Evolutionary conservation across 2,113 vertebrate species (phyloP), one percentile per base, ranked within the genome.

Genomic region (Pseudonaja textilis): DNA sequence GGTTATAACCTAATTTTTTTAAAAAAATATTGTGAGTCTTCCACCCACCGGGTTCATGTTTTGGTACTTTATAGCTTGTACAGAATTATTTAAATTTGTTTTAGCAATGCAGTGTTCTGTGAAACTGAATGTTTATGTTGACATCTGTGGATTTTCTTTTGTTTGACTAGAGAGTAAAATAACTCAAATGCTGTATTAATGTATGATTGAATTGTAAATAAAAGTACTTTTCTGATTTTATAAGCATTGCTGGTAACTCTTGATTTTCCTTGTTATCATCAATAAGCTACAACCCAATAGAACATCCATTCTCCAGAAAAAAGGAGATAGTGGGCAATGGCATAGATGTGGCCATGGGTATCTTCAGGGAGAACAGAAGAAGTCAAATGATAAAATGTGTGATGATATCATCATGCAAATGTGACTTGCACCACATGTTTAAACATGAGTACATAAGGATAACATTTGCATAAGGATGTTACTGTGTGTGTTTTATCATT

Each of bases 1-100:
- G 2, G 18, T 54, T 59, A 85, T 55, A 20, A 47, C 26, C 64
- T 39, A 5, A 0, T 47, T 29, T 42, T 86, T 57, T 52, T 12
- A 26, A 61, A 9, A 50, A 55, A 47, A 23, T 20, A 34, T 87
- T 39, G 4, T 69, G 69, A 69, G 57, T 88, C 34, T 29, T 39
- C 25, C 85, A 89, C 22, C 26, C 5, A 87, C 64, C 34, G n/a
- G 45, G 16, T 89, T 95, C 91, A 88, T 92, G 54, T 86, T 57
- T 89, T 91, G 95, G 95, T 97, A 96, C 96, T 54, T 56, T 47
- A 59, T 4, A 94, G 92, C 96, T 96, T 94, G 85, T 69, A 57
- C 39, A 74, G 85, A 93, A 90, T 93, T 6, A 5, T 96, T 93
- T 93, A 95, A 42, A 92, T 87, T 74, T n/a, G 86, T 59, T 92